Base-by-base conservation (phyloP, 1,140 invertebrate genomes). In the Tenebrio molitor region DNA sequence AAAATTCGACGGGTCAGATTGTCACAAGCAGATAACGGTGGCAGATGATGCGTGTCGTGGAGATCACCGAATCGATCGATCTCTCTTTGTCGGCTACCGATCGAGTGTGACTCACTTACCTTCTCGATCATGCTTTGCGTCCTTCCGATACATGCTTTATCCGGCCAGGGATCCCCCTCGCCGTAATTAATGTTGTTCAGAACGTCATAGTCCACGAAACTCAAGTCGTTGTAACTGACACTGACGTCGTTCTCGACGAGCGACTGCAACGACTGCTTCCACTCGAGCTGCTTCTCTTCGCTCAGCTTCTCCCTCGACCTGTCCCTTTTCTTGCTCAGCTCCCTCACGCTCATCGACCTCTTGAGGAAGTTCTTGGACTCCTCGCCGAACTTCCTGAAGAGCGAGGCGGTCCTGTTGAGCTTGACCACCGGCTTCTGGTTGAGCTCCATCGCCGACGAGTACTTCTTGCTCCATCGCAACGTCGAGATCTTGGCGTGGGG, bases 191-290 rank as follows among this genome's bases (percentile, higher is more conserved):
- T 74, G 29, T 77, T 75, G 67, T 82, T 82, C 5, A 79, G 67
- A 0, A 67, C 74, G 53, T 82, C 81, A 58, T 83, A 83, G 63
- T 83, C 76, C 21, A 83, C 77, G 71, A 79, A 83, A 78, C 81
- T 82, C 36, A 83, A 72, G 66, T 83, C 82, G 25, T 82, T 77
- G 65, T 83, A 83, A 75, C 80, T 82, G 66, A 83, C 81, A 64
- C 73, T 76, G 15, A 74, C 74, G 69, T 83, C 82, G 25, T 46
- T 82, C 69, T 82, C 82, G 4, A 82, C 80, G 34, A 83, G 72
- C 19, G 77, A 81, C 71, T 82, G 79, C 21, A 83, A 71, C 2
- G 80, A 82, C 39, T 77, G 74, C 7, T 74, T 74, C 82, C 82
- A 83, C 63, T 83, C 76, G 33, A 76, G 69, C 8, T 76, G 76